A percentile compares a stretch with the other conserved stretches of the same genome.
Evolutionary conservation across 1,140 invertebrate species (phyloP).

Genomic region (Oreohelix idahoensis): DNA sequence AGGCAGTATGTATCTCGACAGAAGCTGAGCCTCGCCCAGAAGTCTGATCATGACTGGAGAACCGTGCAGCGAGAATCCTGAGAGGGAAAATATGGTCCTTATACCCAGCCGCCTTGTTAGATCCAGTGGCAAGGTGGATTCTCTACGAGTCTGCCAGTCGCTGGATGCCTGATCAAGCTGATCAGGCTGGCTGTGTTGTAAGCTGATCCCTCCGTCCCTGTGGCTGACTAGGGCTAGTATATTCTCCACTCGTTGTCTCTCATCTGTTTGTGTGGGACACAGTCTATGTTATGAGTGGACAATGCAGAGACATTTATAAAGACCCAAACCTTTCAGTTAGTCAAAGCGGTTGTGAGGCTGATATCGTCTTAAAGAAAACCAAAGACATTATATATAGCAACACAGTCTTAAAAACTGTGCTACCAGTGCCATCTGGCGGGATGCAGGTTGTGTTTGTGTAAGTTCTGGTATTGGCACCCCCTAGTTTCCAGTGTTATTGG

Average conservation of each 20-base stretch:
- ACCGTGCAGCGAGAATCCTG: constrained; percentile 38
- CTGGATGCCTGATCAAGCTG: background rate
- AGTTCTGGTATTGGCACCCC: constrained; percentile 19
- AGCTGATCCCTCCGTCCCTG: background rate
- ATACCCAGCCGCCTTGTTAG: background rate
- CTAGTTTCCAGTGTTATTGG: background rate
- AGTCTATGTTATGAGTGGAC: background rate
- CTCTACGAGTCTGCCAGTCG: constrained; percentile 21
- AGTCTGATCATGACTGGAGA: constrained; percentile 41
- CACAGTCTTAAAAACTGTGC: background rate
- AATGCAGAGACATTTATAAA: background rate
- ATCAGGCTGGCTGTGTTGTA: constrained; percentile 14
- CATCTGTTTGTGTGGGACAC: constrained; percentile 3
- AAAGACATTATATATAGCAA: background rate
- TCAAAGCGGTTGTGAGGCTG: constrained; percentile 28
- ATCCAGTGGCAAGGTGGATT: constrained; percentile 31
- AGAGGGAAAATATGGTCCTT: background rate
- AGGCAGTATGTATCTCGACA: constrained; percentile 32
- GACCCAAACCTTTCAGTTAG: background rate
- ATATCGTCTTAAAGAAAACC: background rate
- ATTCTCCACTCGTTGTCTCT: background rate
- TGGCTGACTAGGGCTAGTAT: constrained; percentile 15
- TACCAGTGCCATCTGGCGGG: background rate
- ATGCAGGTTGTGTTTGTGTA: constrained; percentile 22
- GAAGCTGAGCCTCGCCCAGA: constrained; percentile 30